Base-by-base conservation (phyloP, 2,888 invertebrate genomes). In the Elmis aenea region DNA sequence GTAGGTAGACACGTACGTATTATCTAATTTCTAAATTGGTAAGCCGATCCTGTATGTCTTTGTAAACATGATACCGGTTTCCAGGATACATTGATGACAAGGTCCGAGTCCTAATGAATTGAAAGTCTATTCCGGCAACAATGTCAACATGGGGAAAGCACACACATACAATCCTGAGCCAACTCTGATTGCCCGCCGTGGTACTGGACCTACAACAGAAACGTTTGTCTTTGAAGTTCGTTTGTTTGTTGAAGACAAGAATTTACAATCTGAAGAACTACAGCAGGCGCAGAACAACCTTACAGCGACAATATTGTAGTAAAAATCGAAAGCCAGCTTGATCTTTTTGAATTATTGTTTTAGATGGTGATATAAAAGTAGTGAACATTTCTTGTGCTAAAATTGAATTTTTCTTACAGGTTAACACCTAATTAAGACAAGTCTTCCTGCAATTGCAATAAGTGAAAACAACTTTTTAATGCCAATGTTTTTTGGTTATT, bases 221-320 rank as follows among this genome's bases (percentile, higher is more conserved):
- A 52, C 58, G 61, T 64, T 62, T 62, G 62, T 62, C 63, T 62
- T 64, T 64, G 59, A 61, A 64, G 64, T 66, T 65, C 63, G 54
- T 59, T 60, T 52, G 52, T 52, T 52, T 51, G 53, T 59, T 58
- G 59, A 62, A 57, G 61, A 57, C 59, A 55, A 54, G 61, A 62
- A 64, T 64, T 62, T 62, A 61, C 58, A 64, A 62, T 62, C 49
- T 42, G 22, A 10, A 27, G 10, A 21, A 24, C 21, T 33, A 29
- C 15, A 25, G n/a, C n/a, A n/a, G n/a, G n/a, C n/a, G n/a, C n/a
- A n/a, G n/a, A n/a, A n/a, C n/a, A n/a, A n/a, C n/a, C n/a, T n/a
- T n/a, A n/a, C n/a, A n/a, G n/a, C n/a, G n/a, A n/a, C n/a, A n/a
- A n/a, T n/a, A n/a, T n/a, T n/a, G n/a, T n/a, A n/a, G n/a, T n/a